Evolutionary conservation across 2,113 vertebrate genomes (phyloP), one percentile per base, ranked within the genome.

Genomic region (Sterna hirundo): DNA sequence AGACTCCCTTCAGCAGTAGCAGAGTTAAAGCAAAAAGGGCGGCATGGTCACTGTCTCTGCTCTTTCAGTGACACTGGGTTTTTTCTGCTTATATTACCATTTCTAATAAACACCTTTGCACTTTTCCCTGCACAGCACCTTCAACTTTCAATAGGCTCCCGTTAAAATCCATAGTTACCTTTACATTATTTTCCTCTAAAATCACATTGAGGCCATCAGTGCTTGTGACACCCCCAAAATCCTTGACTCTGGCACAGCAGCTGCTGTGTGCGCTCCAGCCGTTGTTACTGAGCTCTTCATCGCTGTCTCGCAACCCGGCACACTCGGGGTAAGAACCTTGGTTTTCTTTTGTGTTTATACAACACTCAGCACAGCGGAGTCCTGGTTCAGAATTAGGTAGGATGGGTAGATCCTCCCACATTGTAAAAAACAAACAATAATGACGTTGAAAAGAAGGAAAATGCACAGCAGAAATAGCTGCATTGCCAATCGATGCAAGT

Each of bases 381-480:
- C 38, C 90, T 69, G 5, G 23, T 80, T 91, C 86, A 68, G 72
- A 83, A 91, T 69, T 75, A 78, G 69, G 83, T 65, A 81, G 76
- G 80, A 70, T 61, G 85, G 27, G 34, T 78, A 86, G 72, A 78
- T 89, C 74, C 78, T 83, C 82, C 65, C 46, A 66, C 46, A 4
- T 49, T 78, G 42, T 29, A 93, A 69, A 90, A 90, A 36, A 6
- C 32, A 92, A 90, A 89, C 77, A 93, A 64, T 55, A 94, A 91
- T 60, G 55, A 55, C 54, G 66, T 27, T n/a, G 84, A 26, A 89
- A 93, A 93, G 74, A 61, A 88, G 58, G 55, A 61, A 94, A 92
- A 77, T 16, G 42, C 80, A 47, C 51, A 72, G 57, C 74, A 95
- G 78, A 82, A 96, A 94, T 72, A 96, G 49, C 60, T 87, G 52